A percentile compares a stretch with the other conserved stretches of the same genome.
Evolutionary conservation across 2,113 vertebrate species (phyloP).

Genomic region (Alosa alosa): DNA sequence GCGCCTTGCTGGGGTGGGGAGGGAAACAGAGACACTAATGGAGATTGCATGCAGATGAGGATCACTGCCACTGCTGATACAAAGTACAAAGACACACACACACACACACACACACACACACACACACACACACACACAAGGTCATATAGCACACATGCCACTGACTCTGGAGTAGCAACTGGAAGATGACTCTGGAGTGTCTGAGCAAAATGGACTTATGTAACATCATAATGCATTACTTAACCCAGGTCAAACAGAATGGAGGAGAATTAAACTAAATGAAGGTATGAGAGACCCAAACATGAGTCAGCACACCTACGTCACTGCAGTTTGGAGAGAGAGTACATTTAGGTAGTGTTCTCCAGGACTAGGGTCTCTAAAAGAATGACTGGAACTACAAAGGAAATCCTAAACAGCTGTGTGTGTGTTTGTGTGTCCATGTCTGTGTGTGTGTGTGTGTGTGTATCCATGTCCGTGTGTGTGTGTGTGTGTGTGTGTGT

Average conservation of each 20-base stretch:
- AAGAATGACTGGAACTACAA: no score
- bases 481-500: slow-evolving; percentile 8
- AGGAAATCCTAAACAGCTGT: background rate
- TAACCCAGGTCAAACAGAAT: no score
- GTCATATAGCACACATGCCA: background rate
- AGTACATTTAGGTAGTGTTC: no score
- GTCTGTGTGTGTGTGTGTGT: slow-evolving; percentile 22
- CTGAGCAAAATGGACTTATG: slow-evolving; percentile 28
- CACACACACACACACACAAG: no score
- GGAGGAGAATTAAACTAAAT: background rate
- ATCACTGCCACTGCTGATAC: background rate
- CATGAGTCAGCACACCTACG: no score
- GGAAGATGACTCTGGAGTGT: no score
- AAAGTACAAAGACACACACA: background rate
- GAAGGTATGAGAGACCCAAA: no score
- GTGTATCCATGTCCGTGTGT: slow-evolving; percentile 7
- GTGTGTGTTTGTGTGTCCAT: slow-evolving; percentile 34
- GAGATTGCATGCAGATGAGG: background rate
- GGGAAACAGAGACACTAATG: background rate
- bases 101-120: background rate
- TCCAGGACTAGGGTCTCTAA: no score
- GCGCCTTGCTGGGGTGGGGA: background rate
- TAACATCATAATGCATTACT: slow-evolving; percentile 15
- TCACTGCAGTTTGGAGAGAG: no score
- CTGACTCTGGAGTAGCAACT: background rate